Percentiles rank a stretch among this genome's conserved stretches.
These are phyloP conservation scores for Ruditapes philippinarum DNA, from an alignment of 1,140 invertebrate genomes.

Conservation along the genomic window DNA sequence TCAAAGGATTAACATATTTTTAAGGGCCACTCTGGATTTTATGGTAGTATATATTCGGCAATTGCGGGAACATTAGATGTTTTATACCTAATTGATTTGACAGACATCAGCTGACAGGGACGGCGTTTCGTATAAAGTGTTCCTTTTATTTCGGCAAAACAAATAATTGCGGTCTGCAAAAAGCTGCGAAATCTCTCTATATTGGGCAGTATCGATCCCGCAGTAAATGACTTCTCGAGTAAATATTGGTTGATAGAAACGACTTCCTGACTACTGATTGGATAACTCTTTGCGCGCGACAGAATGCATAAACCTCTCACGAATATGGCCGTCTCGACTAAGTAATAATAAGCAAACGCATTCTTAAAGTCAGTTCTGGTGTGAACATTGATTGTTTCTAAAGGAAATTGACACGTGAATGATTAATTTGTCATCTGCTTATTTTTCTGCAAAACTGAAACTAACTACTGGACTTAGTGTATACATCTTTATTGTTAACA, in stretches of 20 bases:
- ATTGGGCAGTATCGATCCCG: constrained; percentile 54
- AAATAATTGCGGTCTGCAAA: constrained; percentile 54
- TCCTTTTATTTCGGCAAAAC: constrained; percentile 29
- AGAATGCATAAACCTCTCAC: constrained; percentile 60
- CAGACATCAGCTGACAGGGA: background rate
- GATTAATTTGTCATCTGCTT: background rate
- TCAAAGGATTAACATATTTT: too few species aligned
- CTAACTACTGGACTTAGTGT: too few species aligned
- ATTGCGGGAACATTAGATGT: too few species aligned
- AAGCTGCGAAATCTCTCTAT: constrained; percentile 23
- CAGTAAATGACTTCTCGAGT: constrained; percentile 64
- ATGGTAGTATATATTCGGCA: too few species aligned
- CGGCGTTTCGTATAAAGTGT: background rate
- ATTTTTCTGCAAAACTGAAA: background rate
- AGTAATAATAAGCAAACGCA: constrained; percentile 38
- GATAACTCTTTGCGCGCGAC: constrained; percentile 53
- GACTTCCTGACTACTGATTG: constrained; percentile 65
- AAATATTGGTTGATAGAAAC: constrained; percentile 69
- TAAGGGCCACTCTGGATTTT: too few species aligned
- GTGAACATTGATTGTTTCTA: constrained; percentile 22
- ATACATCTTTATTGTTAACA: background rate
- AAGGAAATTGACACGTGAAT: background rate
- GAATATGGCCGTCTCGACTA: background rate
- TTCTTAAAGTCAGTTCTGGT: background rate
- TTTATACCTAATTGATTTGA: background rate